These are phyloP conservation scores for Hucho hucho DNA, from an alignment of 2,113 vertebrate species.

Conservation along the genomic window DNA sequence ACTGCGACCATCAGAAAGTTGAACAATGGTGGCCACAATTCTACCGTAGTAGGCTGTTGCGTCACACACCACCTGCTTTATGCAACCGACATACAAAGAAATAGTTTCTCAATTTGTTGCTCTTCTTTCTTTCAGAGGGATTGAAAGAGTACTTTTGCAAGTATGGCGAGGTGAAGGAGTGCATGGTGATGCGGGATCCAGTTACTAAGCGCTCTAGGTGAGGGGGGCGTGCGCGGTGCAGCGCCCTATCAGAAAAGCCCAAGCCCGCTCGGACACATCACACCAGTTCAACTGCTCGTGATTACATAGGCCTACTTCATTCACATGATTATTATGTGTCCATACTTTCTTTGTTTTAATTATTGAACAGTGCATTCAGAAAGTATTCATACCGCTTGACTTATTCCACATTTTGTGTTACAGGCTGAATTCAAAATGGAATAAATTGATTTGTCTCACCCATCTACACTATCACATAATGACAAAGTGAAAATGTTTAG, in stretches of 20 bases:
- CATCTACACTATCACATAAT: too few relatives aligned
- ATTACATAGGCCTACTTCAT: conserved; percentile 45
- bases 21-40: neutral
- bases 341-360: conserved; percentile 39
- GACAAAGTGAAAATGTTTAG: too few relatives aligned
- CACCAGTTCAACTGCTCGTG: conserved; percentile 73
- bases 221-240: conserved; percentile 59
- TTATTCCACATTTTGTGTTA: too few relatives aligned
- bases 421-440: too few relatives aligned
- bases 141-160: conserved; percentile 99
- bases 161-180: conserved; percentile 99
- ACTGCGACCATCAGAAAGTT: neutral
- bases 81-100: too few relatives aligned
- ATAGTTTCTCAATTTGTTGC: too few relatives aligned
- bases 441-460: too few relatives aligned
- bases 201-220: conserved; percentile 99
- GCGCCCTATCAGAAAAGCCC: conserved; percentile 16
- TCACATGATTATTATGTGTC: conserved; percentile 48
- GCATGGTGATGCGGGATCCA: conserved; percentile 99
- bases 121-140: conserved; percentile 82
- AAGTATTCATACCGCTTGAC: too few relatives aligned
- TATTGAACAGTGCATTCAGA: too few relatives aligned
- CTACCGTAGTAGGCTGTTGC: neutral
- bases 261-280: conserved; percentile 33
- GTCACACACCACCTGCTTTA: neutral